phyloP scores from a whole-genome alignment of 2,888 invertebrate genomes.

The Aleiodes alternator region DNA sequence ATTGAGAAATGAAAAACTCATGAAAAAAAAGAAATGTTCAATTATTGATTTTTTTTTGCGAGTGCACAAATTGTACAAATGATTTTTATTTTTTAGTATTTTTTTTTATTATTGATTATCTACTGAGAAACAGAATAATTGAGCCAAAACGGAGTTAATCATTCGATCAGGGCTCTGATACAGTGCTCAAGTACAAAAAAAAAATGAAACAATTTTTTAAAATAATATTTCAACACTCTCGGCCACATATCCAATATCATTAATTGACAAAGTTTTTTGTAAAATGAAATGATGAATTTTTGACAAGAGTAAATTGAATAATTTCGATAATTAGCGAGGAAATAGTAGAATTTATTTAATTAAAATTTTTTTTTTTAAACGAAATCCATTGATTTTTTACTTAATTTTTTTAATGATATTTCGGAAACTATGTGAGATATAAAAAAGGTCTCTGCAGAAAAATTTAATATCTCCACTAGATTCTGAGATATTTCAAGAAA shows the following conservation, averaged over 20 bases:
- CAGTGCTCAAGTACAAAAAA: slow-evolving; percentile 61
- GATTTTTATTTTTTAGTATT: slow-evolving; percentile 22
- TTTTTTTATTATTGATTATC: slow-evolving; percentile 18
- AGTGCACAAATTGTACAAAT: slow-evolving; percentile 23
- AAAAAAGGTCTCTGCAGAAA: too few species aligned
- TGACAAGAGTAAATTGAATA: slow-evolving; percentile 15
- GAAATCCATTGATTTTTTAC: not conserved
- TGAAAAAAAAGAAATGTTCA: not conserved
- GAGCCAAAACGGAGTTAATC: slow-evolving; percentile 2
- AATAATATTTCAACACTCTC: slow-evolving; percentile 17
- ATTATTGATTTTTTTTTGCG: slow-evolving; percentile 14
- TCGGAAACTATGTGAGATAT: too few species aligned
- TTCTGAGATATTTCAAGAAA: too few species aligned
- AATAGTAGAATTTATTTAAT: not conserved
- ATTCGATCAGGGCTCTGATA: slow-evolving; percentile 50
- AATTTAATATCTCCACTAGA: too few species aligned
- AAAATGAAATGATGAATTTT: slow-evolving; percentile 42
- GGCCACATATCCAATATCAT: slow-evolving; percentile 32
- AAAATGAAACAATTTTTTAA: slow-evolving; percentile 23
- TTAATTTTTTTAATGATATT: too few species aligned
- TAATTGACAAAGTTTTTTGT: slow-evolving; percentile 9
- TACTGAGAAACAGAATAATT: slow-evolving; percentile 22
- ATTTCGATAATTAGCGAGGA: not conserved
- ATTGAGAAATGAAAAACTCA: not conserved
- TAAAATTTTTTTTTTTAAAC: too few species aligned